Base-by-base conservation (phyloP, 2,797 vertebrate genomes). In the Linurgus olivaceus region DNA sequence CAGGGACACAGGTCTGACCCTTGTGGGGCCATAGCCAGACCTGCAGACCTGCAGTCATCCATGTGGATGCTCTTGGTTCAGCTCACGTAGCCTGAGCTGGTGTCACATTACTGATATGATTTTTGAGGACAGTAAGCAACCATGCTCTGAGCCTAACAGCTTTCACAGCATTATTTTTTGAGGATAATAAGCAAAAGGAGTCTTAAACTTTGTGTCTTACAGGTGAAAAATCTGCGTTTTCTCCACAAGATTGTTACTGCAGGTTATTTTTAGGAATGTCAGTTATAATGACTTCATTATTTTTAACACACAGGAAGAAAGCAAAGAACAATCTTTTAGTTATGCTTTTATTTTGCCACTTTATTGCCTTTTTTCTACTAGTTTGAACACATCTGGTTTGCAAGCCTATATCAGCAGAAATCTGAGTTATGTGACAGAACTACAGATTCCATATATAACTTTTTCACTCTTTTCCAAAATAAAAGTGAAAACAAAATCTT, bases 231-330 rank as follows among this genome's bases (percentile, higher is more conserved):
- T 40, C n/a, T 48, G 11, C 62, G 40, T 19, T 26, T 88, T 85
- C 47, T 90, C 33, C 11, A 8, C 54, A 59, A 66, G n/a, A 25
- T n/a, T 88, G 25, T 44, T 74, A 44, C 28, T 52, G 35, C 21
- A 71, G 28, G 26, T 78, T 86, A 40, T 79, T 85, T 82, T 96
- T 84, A 70, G 52, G 55, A 84, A 72, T n/a, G 4, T 28, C 40
- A 44, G 29, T 77, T 72, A 37, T 42, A 94, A 78, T 54, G n/a
- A 77, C 42, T 78, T 90, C 20, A 62, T 70, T 95, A 78, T 89
- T 95, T 96, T 95, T 89, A 89, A 65, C 28, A 85, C 62, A 51
- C 10, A 35, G 48, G 20, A 93, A 82, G 65, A 93, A 92, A 88
- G 61, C 19, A 82, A 67, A 89, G 65, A 86, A 74, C 44, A 59